Base-by-base conservation (phyloP, 2,797 vertebrate species). In the Fundulus diaphanus region DNA sequence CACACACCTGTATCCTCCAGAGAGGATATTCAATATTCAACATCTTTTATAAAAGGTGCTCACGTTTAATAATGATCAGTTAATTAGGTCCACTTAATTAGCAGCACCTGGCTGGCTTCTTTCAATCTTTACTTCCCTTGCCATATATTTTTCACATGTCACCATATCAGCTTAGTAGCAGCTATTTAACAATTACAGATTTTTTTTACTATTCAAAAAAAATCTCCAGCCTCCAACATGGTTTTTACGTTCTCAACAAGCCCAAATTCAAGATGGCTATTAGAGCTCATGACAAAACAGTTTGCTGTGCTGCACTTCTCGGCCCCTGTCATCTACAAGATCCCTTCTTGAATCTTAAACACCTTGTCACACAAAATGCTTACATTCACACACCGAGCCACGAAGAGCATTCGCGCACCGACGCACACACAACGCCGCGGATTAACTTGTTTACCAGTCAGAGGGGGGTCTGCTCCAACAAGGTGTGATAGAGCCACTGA, bases 381-480 rank as follows among this genome's bases (percentile, higher is more conserved):
- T 42, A 48, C 70, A 51, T 61, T 18, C 68, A 52, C 63, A 56
- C 68, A 56, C 51, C 35, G 7, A 27, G 72, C 59, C 52, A 24
- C 80, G 68, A 81, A 83, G 67, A 52, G 83, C 82, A 79, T 68
- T 48, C 67, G n/a, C 75, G 12, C 70, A 75, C 71, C 37, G 56
- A 77, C 77, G 54, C 79, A 77, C 63, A 59, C 77, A 79, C 82
- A 59, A 84, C 78, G 70, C 80, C 68, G 70, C 79, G 91, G 90
- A 93, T 92, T 92, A 93, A 88, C 85, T 92, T 92, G 89, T 94
- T 92, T 93, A 90, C 88, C 54, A 87, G 85, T 87, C 90, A 57
- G 92, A 88, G 87, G 94, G 93, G 89, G 91, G 87, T 84, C 86
- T 83, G 85, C 82, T 92, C 83, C 74, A 84, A 84, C 88, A 88